A percentile compares a stretch with the other conserved stretches of the same genome.
Evolutionary conservation across 2,113 vertebrate genomes (phyloP).

Genomic region (Hoplias malabaricus): DNA sequence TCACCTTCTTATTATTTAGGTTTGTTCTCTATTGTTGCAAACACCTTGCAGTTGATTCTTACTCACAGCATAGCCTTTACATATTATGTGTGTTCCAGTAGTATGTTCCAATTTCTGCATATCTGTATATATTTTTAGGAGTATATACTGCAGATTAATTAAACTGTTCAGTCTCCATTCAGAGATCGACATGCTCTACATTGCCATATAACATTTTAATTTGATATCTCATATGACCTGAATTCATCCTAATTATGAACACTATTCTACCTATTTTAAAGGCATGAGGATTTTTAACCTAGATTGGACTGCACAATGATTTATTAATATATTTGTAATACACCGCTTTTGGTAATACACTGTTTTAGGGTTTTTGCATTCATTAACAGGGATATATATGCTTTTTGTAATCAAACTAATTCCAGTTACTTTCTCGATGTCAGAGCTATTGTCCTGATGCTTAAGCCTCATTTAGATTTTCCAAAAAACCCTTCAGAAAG

Average conservation of each 20-base stretch:
- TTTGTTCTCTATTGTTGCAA: not conserved
- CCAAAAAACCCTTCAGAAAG: not conserved
- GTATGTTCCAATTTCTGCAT: too few species aligned
- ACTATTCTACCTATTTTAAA: not conserved
- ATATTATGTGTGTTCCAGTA: too few species aligned
- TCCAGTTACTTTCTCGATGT: not conserved
- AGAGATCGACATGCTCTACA: not conserved
- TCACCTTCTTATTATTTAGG: too few species aligned
- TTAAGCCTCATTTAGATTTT: not conserved
- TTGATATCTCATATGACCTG: not conserved
- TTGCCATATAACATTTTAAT: not conserved
- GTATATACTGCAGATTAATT: too few species aligned
- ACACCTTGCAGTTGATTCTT: too few species aligned
- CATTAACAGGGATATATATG: not conserved
- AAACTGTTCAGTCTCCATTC: too few species aligned
- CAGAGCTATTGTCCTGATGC: not conserved
- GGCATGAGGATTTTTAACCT: too few species aligned
- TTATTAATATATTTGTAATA: not conserved
- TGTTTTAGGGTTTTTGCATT: not conserved
- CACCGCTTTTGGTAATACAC: not conserved
- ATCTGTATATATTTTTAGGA: too few species aligned
- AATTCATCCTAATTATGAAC: not conserved
- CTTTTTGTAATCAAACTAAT: not conserved
- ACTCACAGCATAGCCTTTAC: too few species aligned
- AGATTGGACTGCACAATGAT: too few species aligned